Evolutionary conservation across 2,797 vertebrate genomes (phyloP).

Genomic region (Poeciliopsis presidionis): DNA sequence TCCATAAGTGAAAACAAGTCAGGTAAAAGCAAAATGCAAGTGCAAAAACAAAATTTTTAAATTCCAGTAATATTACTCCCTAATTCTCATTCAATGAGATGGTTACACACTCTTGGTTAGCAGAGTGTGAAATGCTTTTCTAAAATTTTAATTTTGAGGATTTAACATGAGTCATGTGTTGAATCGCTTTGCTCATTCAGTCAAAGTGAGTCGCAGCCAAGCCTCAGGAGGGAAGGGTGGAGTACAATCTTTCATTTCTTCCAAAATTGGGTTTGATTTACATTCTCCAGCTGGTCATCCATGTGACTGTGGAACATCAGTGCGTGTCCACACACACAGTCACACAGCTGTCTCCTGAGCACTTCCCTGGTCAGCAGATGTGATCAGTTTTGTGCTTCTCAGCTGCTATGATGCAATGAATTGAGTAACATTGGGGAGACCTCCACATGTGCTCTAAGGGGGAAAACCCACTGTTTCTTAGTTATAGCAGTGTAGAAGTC

Average conservation of each 20-base stretch:
- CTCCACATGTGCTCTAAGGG: slow-evolving; percentile 43
- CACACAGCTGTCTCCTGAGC: slow-evolving; percentile 59
- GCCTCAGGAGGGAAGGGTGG: slow-evolving; percentile 58
- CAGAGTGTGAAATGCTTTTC: too few species aligned
- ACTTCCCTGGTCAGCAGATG: slow-evolving; percentile 56
- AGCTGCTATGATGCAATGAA: slow-evolving; percentile 60
- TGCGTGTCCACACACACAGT: slow-evolving; percentile 24
- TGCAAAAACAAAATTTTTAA: neutral
- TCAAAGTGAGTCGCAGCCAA: slow-evolving; percentile 29
- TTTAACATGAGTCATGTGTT: neutral
- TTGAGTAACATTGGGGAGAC: slow-evolving; percentile 34
- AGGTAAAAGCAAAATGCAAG: neutral
- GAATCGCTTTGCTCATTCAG: neutral
- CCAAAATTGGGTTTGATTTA: slow-evolving; percentile 75
- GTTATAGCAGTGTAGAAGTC: neutral
- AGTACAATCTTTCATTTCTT: slow-evolving; percentile 54
- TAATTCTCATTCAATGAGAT: neutral
- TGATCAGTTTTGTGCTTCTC: slow-evolving; percentile 54
- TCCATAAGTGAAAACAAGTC: neutral
- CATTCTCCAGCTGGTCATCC: slow-evolving; percentile 49
- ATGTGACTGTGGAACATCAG: slow-evolving; percentile 28
- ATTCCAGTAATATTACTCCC: neutral
- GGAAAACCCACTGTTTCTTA: slow-evolving; percentile 22
- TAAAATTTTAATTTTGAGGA: neutral
- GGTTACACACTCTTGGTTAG: neutral